Conservation (phyloP, 1,140 invertebrate species). For the Venturia canescens region DNA sequence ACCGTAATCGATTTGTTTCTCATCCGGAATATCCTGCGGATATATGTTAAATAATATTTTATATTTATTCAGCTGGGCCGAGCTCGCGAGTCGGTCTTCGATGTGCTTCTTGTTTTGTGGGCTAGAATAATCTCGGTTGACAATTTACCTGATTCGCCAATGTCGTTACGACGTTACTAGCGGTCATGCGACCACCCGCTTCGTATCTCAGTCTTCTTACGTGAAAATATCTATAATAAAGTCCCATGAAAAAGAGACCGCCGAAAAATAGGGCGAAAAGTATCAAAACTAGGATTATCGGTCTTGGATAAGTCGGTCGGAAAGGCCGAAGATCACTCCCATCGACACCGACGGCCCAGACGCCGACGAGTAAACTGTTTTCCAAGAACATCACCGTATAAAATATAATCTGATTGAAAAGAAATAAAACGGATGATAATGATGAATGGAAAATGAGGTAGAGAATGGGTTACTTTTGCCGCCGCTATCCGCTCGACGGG, state of each 20-base stretch:
- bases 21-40: conserved; percentile 66
- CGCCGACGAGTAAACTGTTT: conserved; percentile 86
- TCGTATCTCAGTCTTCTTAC: conserved; percentile 82
- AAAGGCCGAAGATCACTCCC: conserved; percentile 65
- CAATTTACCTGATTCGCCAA: conserved; percentile 66
- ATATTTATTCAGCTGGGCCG: too few species aligned
- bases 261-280: conserved; percentile 81
- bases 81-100: too few species aligned
- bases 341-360: conserved; percentile 82
- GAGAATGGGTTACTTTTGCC: too few species aligned
- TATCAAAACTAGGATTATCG: conserved; percentile 79
- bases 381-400: conserved; percentile 95
- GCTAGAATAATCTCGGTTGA: background rate
- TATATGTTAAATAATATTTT: conserved; percentile 21
- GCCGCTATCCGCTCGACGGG: too few species aligned
- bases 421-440: conserved; percentile 38
- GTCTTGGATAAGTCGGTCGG: conserved; percentile 67
- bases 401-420: conserved; percentile 84
- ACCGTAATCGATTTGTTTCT: conserved; percentile 67
- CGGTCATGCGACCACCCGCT: conserved; percentile 79
- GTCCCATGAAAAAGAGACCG: conserved; percentile 89
- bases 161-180: conserved; percentile 64
- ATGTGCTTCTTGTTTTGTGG: background rate
- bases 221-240: conserved; percentile 90
- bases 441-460: background rate